Percentiles rank a stretch among this genome's conserved stretches.
These are phyloP conservation scores for Rambutsinella grinnellia DNA, from an alignment of 2,888 invertebrate species.

Conservation along the genomic window DNA sequence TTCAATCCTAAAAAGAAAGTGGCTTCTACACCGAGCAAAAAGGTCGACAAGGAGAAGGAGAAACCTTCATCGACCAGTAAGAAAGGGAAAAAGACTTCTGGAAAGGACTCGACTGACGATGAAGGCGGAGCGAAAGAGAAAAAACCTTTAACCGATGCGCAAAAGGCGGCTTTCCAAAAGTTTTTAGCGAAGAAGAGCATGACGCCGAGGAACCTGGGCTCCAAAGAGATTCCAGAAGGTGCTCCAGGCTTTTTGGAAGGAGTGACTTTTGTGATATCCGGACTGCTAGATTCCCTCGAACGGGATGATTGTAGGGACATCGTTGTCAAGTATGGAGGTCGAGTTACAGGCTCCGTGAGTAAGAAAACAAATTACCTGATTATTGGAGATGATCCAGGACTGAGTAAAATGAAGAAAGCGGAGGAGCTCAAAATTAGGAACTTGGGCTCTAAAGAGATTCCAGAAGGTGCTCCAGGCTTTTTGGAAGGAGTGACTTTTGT, in stretches of 20 bases:
- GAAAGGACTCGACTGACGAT: conserved; percentile 31
- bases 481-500: conserved; percentile 80
- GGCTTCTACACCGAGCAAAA: not conserved
- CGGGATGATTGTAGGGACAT: conserved; percentile 82
- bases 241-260: conserved; percentile 79
- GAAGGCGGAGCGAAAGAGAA: conserved; percentile 69
- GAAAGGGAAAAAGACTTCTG: conserved; percentile 22
- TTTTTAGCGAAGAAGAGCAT: conserved; percentile 77
- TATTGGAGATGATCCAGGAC: conserved; percentile 88
- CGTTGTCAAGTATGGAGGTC: conserved; percentile 85
- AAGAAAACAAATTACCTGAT: conserved; percentile 86
- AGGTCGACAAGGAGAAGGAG: not conserved
- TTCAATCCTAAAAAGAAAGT: conserved; percentile 44
- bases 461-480: conserved; percentile 80
- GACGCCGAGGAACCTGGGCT: conserved; percentile 84
- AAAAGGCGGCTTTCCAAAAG: conserved; percentile 79
- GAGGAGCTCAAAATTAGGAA: conserved; percentile 77
- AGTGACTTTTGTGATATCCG: conserved; percentile 83
- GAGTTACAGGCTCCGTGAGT: conserved; percentile 80
- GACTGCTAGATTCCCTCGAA: conserved; percentile 89
- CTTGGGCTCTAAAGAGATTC: conserved; percentile 86
- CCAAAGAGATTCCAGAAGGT: conserved; percentile 84
- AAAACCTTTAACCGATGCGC: conserved; percentile 73
- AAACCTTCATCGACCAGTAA: not conserved
- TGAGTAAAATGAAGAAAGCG: conserved; percentile 82